Conservation (phyloP, 1,140 invertebrate genomes). For the Archivesica marissinica region DNA sequence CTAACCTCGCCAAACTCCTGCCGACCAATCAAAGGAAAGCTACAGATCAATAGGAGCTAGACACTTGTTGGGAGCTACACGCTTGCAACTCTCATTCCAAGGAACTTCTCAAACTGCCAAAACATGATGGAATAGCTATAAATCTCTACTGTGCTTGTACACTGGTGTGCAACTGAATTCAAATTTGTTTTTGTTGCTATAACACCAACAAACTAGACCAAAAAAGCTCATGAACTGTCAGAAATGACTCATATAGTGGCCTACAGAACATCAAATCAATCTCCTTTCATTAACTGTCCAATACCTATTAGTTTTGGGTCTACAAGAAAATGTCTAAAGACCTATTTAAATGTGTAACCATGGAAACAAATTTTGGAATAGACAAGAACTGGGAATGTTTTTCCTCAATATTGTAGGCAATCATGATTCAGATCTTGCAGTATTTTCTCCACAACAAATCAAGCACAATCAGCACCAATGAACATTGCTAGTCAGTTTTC, state of each 20-base stretch:
- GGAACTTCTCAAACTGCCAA: conserved; percentile 13
- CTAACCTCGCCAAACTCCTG: conserved; percentile 11
- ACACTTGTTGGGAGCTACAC: too few species aligned
- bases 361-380: conserved; percentile 54
- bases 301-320: conserved; percentile 21
- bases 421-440: too few species aligned
- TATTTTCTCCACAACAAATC: too few species aligned
- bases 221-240: conserved; percentile 54
- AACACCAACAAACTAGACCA: conserved; percentile 29
- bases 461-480: too few species aligned
- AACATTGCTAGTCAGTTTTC: too few species aligned
- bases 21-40: conserved; percentile 12
- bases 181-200: conserved; percentile 33
- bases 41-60: conserved; percentile 32
- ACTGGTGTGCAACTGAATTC: not conserved
- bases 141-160: conserved; percentile 21
- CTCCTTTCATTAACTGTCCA: conserved; percentile 34
- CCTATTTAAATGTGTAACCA: conserved; percentile 43
- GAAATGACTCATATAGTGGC: not conserved
- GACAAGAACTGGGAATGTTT: conserved; percentile 37
- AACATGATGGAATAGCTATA: conserved; percentile 33
- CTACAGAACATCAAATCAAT: conserved; percentile 1
- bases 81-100: not conserved
- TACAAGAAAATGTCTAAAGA: conserved; percentile 26
- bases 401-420: not conserved